Evolutionary conservation across 35 echinoderm and acorn worm genomes (phyloP).

Genomic region (Hemicentrotus pulcherrimus): DNA sequence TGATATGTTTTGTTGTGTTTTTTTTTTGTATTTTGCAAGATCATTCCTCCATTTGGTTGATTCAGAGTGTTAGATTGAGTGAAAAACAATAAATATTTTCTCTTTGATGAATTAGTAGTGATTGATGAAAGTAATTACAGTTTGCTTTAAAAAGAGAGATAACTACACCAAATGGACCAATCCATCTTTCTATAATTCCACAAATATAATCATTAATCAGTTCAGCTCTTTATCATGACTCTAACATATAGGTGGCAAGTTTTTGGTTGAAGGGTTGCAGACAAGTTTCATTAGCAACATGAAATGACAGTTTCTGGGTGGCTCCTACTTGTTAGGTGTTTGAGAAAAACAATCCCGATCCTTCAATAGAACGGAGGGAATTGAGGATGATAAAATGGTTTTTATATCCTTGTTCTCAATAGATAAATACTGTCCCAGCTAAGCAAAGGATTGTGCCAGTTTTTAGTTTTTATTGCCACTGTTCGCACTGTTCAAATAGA

Average conservation of each 20-base stretch:
- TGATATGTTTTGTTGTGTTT: not conserved
- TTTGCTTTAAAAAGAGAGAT: not conserved
- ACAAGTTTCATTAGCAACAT: not conserved
- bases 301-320: not conserved
- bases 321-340: not conserved
- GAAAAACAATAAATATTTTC: not conserved
- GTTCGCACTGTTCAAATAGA: no score
- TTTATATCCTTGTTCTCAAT: no score
- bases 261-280: not conserved
- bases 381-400: no score
- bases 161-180: not conserved
- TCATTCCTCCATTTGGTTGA: not conserved
- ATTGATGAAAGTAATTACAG: not conserved
- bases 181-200: constrained; percentile 12
- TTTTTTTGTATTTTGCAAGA: not conserved
- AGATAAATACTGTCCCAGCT: not conserved
- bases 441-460: not conserved
- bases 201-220: not conserved
- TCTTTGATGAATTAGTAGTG: not conserved
- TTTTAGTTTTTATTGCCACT: no score
- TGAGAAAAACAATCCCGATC: not conserved
- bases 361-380: not conserved
- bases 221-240: not conserved
- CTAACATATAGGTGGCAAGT: not conserved
- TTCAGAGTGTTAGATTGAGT: not conserved